These are phyloP conservation scores for Phrynocephalus forsythii DNA, from an alignment of 2,797 vertebrate species.

Conservation along the genomic window DNA sequence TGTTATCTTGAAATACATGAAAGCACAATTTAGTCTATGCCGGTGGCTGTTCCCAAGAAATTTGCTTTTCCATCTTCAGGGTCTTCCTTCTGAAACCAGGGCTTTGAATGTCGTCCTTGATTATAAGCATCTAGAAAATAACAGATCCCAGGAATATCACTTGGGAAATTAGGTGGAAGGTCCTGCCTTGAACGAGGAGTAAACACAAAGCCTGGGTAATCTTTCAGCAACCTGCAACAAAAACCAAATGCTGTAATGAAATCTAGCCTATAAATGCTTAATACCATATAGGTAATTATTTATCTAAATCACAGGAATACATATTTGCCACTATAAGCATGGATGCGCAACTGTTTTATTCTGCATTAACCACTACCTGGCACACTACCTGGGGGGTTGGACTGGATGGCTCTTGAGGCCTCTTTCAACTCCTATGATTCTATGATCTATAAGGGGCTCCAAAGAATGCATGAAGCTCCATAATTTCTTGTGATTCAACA, in stretches of 20 bases:
- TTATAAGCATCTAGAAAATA: slow-evolving; percentile 92
- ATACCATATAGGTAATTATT: neutral
- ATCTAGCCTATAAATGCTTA: neutral
- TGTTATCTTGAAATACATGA: slow-evolving; percentile 32
- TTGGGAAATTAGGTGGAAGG: slow-evolving; percentile 95
- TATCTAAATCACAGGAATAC: neutral
- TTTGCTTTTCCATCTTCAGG: slow-evolving; percentile 77
- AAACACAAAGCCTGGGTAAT: slow-evolving; percentile 91
- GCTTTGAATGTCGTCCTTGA: slow-evolving; percentile 76
- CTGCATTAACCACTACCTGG: neutral
- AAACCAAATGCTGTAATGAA: slow-evolving; percentile 64
- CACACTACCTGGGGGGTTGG: no score
- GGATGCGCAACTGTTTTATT: neutral
- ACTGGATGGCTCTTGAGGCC: no score
- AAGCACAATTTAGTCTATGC: slow-evolving; percentile 71
- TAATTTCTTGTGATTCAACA: neutral
- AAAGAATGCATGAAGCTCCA: neutral
- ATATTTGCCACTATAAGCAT: neutral
- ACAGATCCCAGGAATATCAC: slow-evolving; percentile 95
- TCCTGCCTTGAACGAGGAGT: slow-evolving; percentile 94
- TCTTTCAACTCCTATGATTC: no score
- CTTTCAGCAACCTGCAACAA: slow-evolving; percentile 89
- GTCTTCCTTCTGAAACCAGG: slow-evolving; percentile 77
- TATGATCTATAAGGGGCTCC: no score
- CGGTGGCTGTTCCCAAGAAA: slow-evolving; percentile 80